Evolutionary conservation across 2,888 invertebrate genomes (phyloP).

Genomic region (Heliconius cydno): DNA sequence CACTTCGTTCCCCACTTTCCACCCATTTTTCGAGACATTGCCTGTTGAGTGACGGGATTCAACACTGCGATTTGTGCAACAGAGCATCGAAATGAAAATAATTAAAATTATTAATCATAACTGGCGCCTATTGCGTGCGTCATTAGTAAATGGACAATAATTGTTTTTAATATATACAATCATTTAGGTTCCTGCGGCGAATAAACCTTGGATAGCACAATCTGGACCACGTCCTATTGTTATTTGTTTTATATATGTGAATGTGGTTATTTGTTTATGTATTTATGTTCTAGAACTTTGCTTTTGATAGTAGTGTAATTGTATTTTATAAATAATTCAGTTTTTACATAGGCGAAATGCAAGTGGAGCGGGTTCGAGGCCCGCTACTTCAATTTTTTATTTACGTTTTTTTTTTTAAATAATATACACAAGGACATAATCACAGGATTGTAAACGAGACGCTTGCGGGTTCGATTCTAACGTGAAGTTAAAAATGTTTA

Average conservation of each 20-base stretch:
- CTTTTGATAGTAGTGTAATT: not conserved
- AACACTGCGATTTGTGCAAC: not conserved
- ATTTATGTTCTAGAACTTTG: conserved; percentile 14
- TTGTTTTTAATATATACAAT: conserved; percentile 36
- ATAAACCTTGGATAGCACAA: conserved; percentile 41
- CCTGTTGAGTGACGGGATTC: not conserved
- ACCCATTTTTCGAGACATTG: not conserved
- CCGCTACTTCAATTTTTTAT: no score
- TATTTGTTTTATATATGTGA: conserved; percentile 30
- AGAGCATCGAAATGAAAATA: not conserved
- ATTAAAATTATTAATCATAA: not conserved
- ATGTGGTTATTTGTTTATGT: conserved; percentile 32
- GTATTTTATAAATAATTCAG: not conserved
- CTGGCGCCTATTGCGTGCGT: conserved; percentile 39
- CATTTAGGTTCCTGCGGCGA: conserved; percentile 31
- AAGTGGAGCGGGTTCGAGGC: no score
- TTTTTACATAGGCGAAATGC: not conserved
- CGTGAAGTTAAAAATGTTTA: not conserved
- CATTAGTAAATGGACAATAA: conserved; percentile 28
- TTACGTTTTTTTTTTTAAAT: no score
- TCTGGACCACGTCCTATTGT: conserved; percentile 42
- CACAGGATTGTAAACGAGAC: not conserved
- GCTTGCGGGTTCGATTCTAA: not conserved
- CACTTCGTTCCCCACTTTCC: no score
- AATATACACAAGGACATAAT: no score